Evolutionary conservation across 2,888 invertebrate genomes (phyloP), one percentile per base, ranked within the genome.

Genomic region (Tryphoninae sp.): DNA sequence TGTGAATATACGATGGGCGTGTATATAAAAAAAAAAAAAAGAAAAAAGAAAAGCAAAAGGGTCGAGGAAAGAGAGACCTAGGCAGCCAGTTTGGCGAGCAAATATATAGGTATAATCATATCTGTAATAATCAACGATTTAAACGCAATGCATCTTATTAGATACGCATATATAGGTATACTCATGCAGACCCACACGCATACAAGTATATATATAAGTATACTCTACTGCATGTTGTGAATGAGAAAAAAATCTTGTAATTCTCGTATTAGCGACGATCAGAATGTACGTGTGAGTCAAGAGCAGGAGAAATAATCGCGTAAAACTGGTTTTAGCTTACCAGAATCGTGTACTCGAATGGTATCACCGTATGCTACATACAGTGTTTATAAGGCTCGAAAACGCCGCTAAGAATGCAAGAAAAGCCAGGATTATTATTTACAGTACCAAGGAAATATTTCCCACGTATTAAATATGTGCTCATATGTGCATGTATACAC

Each of bases 321-420:
- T 64, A 22, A 82, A 82, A 79, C 82, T 79, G 82, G 79, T 82
- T 82, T 82, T 51, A 68, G 79, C 49, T 79, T 76, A 61, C 68
- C 64, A 73, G 79, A 77, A 79, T 82, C 75, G 64, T 51, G 51
- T 51, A 51, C 51, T 51, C 51, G 16, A 51, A 33, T 45, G 13
- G 13, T 45, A 13, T 13, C 13, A 45, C 45, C 11, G 11, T 45
- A 45, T 23, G 45, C 7, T 45, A 9, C 7, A 9, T 40, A 65
- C 58, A 67, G 71, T 53, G 76, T 53, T 59, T 71, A 58, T 58
- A 68, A 71, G 62, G 67, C 76, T 49, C 76, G 80, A 65, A 80
- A 75, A 68, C 45, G 64, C 19, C n/a, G 26, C 11, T 65, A 59
- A 71, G 78, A 75, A 78, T 72, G 74, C 71, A 53, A 65, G 69